phyloP scores from a whole-genome alignment of 2,888 invertebrate species.

The Dusona sp. region DNA sequence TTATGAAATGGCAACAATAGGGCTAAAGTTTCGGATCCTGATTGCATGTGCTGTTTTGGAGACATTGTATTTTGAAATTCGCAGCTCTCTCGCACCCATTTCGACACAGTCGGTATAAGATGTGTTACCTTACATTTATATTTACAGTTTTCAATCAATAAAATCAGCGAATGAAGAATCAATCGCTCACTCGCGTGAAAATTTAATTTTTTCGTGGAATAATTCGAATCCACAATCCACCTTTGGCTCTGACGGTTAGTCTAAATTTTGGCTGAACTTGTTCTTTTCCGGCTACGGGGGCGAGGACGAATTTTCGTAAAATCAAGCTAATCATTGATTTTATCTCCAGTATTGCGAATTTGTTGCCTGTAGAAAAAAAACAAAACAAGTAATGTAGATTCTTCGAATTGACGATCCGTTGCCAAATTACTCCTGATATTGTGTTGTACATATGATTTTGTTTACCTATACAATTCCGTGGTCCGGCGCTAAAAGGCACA shows the following conservation, averaged over 20 bases:
- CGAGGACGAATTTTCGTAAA: slow-evolving; percentile 85
- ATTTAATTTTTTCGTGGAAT: slow-evolving; percentile 77
- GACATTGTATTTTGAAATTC: too few relatives aligned
- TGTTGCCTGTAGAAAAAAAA: slow-evolving; percentile 86
- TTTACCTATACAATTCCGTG: slow-evolving; percentile 86
- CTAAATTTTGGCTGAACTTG: slow-evolving; percentile 86
- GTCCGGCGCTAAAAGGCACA: slow-evolving; percentile 87
- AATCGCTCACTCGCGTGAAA: not conserved
- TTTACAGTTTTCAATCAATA: not conserved
- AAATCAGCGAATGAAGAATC: not conserved
- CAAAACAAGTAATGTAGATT: not conserved
- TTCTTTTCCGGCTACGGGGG: slow-evolving; percentile 85
- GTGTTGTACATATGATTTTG: not conserved
- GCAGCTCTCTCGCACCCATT: too few relatives aligned
- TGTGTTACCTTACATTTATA: not conserved
- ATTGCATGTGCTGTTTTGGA: too few relatives aligned
- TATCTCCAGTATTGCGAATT: slow-evolving; percentile 89
- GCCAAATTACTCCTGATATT: too few relatives aligned
- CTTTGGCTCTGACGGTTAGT: slow-evolving; percentile 86
- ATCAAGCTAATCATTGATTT: slow-evolving; percentile 87
- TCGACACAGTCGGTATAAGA: not conserved
- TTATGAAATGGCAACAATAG: too few relatives aligned
- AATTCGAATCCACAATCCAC: slow-evolving; percentile 87
- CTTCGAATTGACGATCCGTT: not conserved
- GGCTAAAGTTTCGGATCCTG: too few relatives aligned